phyloP scores from a whole-genome alignment of 1,140 invertebrate genomes.

The Aphidius ervi region DNA sequence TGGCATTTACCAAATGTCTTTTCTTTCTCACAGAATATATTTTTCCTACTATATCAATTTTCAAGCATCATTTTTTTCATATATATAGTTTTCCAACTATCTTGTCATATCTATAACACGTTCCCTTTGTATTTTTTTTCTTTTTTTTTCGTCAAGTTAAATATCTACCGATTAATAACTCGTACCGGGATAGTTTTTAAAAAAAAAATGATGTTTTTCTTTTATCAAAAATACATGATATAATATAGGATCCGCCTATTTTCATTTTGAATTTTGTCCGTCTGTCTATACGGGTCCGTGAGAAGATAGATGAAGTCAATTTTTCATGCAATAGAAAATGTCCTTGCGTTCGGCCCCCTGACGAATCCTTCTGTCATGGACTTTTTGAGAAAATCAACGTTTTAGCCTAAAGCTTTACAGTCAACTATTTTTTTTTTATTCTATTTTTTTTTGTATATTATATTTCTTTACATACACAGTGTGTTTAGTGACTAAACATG shows the following conservation, averaged over 20 bases:
- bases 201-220: background rate
- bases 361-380: background rate
- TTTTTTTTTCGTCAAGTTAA: background rate
- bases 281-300: background rate
- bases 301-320: conserved; percentile 7
- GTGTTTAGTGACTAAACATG: too few relatives aligned
- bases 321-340: conserved; percentile 1
- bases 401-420: background rate
- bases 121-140: background rate
- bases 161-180: conserved; percentile 5
- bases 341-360: background rate
- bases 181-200: background rate
- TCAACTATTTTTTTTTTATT: background rate
- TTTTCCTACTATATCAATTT: too few relatives aligned
- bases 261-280: too few relatives aligned
- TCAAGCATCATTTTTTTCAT: too few relatives aligned
- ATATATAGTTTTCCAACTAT: too few relatives aligned
- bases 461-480: background rate
- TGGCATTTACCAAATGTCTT: too few relatives aligned
- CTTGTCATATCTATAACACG: too few relatives aligned
- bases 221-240: background rate
- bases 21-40: too few relatives aligned
- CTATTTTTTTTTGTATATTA: background rate
- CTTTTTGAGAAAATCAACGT: background rate
- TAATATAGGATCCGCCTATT: too few relatives aligned